Percentiles rank a stretch among this genome's conserved stretches.
These are phyloP conservation scores for Gallinago jamesoni DNA, from an alignment of 2,113 vertebrate genomes.

Conservation along the genomic window DNA sequence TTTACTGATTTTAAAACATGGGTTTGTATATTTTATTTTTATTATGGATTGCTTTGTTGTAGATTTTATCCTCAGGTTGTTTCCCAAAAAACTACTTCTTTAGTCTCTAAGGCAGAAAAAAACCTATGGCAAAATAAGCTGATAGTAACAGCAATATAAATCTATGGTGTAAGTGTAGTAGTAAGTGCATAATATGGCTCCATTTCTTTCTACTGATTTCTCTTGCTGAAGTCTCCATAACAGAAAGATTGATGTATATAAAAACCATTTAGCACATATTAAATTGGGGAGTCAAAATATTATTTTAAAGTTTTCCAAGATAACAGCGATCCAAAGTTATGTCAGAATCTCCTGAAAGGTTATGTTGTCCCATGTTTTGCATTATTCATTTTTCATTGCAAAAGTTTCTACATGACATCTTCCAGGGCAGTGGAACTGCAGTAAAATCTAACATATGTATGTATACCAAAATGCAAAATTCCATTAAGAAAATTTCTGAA, in stretches of 20 bases:
- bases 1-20: not conserved
- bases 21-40: conserved; percentile 5
- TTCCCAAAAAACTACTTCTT: not conserved
- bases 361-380: not conserved
- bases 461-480: not conserved
- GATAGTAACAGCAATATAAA: not conserved
- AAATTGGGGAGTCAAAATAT: not conserved
- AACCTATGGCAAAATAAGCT: not conserved
- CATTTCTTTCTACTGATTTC: not conserved
- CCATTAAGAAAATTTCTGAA: not conserved
- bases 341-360: not conserved
- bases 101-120: not conserved
- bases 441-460: not conserved
- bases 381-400: not conserved
- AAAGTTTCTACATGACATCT: accelerated
- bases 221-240: not conserved
- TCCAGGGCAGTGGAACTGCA: not conserved
- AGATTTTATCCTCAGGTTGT: conserved; percentile 1
- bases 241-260: not conserved
- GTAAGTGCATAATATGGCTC: not conserved
- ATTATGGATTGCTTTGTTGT: not conserved
- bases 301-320: not conserved
- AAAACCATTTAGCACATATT: conserved; percentile 3
- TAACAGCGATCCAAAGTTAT: not conserved
- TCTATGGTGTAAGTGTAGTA: not conserved